Conservation (phyloP, 35 echinoderm and acorn worm genomes). For the Holothuria glaberrima region DNA sequence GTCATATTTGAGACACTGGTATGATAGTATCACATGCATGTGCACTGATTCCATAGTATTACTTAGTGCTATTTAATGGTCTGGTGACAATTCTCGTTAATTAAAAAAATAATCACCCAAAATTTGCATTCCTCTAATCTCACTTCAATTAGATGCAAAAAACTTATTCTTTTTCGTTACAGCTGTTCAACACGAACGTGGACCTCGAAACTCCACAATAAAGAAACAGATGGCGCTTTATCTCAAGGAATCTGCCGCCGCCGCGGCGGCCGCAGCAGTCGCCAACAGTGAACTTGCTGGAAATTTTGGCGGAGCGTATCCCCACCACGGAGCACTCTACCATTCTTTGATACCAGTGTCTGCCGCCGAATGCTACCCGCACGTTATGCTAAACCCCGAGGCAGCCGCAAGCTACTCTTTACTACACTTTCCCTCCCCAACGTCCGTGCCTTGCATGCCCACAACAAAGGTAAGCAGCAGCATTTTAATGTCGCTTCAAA, state of each 20-base stretch:
- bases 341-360: conserved; percentile 55
- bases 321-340: conserved; percentile 57
- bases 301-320: conserved; percentile 39
- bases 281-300: conserved; percentile 61
- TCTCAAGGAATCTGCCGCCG: conserved; percentile 82
- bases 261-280: conserved; percentile 59
- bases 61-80: too few species aligned
- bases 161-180: conserved; percentile 31
- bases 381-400: neutral
- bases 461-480: conserved; percentile 59
- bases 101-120: too few species aligned
- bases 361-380: conserved; percentile 35
- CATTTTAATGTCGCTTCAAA: too few species aligned
- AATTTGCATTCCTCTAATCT: too few species aligned
- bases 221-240: conserved; percentile 99
- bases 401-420: neutral
- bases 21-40: too few species aligned
- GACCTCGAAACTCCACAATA: conserved; percentile 95
- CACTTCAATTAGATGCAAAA: too few species aligned
- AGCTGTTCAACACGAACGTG: conserved; percentile 99
- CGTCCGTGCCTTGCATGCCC: conserved; percentile 59
- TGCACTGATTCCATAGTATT: too few species aligned
- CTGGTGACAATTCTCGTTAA: too few species aligned
- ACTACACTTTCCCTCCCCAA: neutral
- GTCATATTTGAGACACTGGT: too few species aligned